A percentile compares a stretch with the other conserved stretches of the same genome.
Conservation (phyloP, 1,140 invertebrate species). For the Riptortus pedestris region DNA sequence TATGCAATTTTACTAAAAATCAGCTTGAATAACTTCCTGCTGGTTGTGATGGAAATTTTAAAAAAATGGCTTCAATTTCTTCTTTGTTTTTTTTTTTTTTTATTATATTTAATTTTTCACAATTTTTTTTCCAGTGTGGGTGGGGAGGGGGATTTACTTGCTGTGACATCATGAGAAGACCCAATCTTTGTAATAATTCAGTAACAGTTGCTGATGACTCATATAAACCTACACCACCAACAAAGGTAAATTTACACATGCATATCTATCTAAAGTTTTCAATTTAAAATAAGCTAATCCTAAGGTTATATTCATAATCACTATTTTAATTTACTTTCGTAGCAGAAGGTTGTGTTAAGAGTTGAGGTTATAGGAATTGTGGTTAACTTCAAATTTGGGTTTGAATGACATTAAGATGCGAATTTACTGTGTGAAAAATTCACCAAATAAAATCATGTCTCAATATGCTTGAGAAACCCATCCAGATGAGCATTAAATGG, state of each 20-base stretch:
- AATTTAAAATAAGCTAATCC: not conserved
- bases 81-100: constrained; percentile 12
- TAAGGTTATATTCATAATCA: not conserved
- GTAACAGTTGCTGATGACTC: constrained; percentile 24
- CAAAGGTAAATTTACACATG: constrained; percentile 19
- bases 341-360: no score
- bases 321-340: not conserved
- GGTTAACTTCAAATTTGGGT: no score
- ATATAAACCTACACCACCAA: constrained; percentile 12
- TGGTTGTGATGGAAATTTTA: no score
- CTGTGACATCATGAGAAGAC: constrained; percentile 31
- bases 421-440: no score
- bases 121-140: constrained; percentile 29
- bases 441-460: no score
- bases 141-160: constrained; percentile 30
- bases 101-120: not conserved
- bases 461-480: no score
- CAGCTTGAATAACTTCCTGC: no score
- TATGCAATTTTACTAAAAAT: no score
- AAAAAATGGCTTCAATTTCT: no score
- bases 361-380: no score
- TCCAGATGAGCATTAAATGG: no score
- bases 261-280: not conserved
- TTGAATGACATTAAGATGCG: no score
- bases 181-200: constrained; percentile 29